A percentile compares a stretch with the other conserved stretches of the same genome.
phyloP scores from a whole-genome alignment of 2,797 vertebrate species.

The Podarcis siculus region DNA sequence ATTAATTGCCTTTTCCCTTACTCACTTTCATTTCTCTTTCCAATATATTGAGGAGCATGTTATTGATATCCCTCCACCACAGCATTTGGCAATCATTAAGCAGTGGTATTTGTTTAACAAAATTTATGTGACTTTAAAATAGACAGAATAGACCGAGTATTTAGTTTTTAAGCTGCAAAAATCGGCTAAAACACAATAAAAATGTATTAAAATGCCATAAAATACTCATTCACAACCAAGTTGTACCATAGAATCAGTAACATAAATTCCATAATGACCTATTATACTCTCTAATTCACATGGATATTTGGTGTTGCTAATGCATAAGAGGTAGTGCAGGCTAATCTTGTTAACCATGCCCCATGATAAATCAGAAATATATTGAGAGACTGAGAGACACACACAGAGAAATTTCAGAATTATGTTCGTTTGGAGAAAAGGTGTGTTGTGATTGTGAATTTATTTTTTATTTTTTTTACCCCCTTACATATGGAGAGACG shows the following conservation, averaged over 20 bases:
- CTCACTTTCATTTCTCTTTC: slow-evolving; percentile 46
- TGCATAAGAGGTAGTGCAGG: neutral
- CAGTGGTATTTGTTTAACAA: neutral
- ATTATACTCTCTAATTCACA: neutral
- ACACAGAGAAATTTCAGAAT: neutral
- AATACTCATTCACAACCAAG: neutral
- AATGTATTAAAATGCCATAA: neutral
- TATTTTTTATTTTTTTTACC: neutral
- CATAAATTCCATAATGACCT: neutral
- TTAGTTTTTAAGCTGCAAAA: neutral
- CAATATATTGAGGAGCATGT: slow-evolving; percentile 32
- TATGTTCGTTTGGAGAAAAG: neutral
- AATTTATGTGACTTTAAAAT: neutral
- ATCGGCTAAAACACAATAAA: neutral
- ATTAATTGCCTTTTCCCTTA: slow-evolving; percentile 63
- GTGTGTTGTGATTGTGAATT: neutral
- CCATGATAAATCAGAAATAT: neutral
- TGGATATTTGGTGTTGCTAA: neutral
- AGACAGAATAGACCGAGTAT: neutral
- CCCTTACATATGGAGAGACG: too few species aligned
- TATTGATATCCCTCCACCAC: slow-evolving; percentile 23
- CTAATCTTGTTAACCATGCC: neutral
- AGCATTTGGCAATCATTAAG: neutral
- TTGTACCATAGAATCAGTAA: neutral
- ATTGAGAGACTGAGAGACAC: neutral